Evolutionary conservation across 2,888 invertebrate species (phyloP), one percentile per base, ranked within the genome.

Genomic region (Spialia ferax): DNA sequence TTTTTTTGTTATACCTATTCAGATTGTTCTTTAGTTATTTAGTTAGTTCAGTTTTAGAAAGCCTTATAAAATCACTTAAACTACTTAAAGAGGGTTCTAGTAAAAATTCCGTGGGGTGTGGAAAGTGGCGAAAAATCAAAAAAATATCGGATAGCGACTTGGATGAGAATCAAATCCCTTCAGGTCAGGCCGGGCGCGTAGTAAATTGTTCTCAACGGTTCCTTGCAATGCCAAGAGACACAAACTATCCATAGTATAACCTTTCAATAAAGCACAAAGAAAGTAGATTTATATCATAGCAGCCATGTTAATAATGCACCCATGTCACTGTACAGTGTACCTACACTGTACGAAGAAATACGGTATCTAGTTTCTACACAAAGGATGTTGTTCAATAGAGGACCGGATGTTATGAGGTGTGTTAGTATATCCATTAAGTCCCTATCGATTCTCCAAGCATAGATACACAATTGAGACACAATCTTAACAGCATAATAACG

Each of bases 341-440:
- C n/a, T n/a, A n/a, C n/a, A n/a, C 6, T 6, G 42, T 15, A 42
- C 6, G 15, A 7, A 42, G n/a, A 42, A 15, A 42, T 15, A 42
- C 15, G 42, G 42, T 42, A 15, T 48, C 35, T 35, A 38, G 42
- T 42, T 42, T 48, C 35, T 35, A 38, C 62, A 38, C 52, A 52
- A 52, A 62, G 35, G 62, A 62, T 52, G 62, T 52, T 62, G 52
- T 62, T 50, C 35, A 62, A 52, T 52, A 62, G 6, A 15, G 62
- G 35, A 22, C 62, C 62, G 62, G 62, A 63, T 63, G 54, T 54
- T 63, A 38, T 35, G 38, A 54, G 62, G 26, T 45, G 23, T 38
- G 62, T 63, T 38, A 38, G 54, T 63, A 54, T 38, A 63, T 63
- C 38, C 54, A 62, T 62, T 62, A 35, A 15, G 60, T 48, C 15